These are phyloP conservation scores for Drosophila helvetica DNA, from an alignment of 2,888 invertebrate genomes.

Conservation along the genomic window DNA sequence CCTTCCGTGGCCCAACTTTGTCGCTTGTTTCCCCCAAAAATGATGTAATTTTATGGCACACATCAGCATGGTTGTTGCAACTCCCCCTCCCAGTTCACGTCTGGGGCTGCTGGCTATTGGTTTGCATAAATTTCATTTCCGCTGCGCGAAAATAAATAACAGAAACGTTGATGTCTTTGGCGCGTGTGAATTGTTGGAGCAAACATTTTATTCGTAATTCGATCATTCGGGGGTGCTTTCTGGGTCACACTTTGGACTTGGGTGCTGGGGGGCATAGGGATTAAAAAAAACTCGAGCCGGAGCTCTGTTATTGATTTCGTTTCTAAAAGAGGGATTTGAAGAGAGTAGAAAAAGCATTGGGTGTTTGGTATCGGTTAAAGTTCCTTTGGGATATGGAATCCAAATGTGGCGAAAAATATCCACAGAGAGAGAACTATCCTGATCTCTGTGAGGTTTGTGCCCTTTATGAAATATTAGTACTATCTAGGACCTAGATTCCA, in stretches of 20 bases:
- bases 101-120: conserved; percentile 32
- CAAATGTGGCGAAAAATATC: no score
- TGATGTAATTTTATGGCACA: conserved; percentile 61
- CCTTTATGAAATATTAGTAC: no score
- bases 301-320: no score
- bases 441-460: no score
- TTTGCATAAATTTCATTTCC: conserved; percentile 56
- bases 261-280: no score
- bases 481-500: no score
- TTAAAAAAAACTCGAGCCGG: no score
- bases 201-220: conserved; percentile 11
- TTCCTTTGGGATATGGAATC: no score
- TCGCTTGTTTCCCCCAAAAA: conserved; percentile 49
- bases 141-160: conserved; percentile 52
- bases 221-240: conserved; percentile 34
- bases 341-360: background rate
- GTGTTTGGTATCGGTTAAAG: background rate
- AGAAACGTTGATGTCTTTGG: conserved; percentile 50
- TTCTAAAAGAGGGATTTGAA: background rate
- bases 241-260: conserved; percentile 52
- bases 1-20: conserved; percentile 40
- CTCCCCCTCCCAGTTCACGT: conserved; percentile 40
- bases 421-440: no score
- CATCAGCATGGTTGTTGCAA: conserved; percentile 33
- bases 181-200: conserved; percentile 62